These are phyloP conservation scores for Echinarachnius parma DNA, from an alignment of 53 echinoderm and acorn worm species.

Conservation along the genomic window DNA sequence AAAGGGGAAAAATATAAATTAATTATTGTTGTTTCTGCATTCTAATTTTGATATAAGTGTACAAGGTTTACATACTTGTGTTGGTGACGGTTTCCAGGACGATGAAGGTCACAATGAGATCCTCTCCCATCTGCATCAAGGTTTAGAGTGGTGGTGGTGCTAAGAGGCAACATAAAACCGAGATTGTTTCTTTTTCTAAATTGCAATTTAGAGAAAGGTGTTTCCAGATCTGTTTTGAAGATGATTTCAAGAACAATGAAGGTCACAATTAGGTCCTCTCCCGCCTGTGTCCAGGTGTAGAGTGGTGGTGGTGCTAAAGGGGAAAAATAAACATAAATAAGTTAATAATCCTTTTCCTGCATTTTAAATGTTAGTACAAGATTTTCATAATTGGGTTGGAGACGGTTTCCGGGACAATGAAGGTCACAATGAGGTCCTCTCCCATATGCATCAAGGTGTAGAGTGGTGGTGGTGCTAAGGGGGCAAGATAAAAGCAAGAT, in stretches of 20 bases:
- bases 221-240: slow-evolving; percentile 73
- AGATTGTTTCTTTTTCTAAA: too few species aligned
- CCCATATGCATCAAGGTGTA: slow-evolving; percentile 85
- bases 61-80: too few species aligned
- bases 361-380: too few species aligned
- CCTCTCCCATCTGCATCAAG: slow-evolving; percentile 84
- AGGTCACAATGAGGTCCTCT: slow-evolving; percentile 76
- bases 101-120: slow-evolving; percentile 71
- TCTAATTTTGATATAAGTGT: too few species aligned
- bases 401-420: slow-evolving; percentile 67
- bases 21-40: too few species aligned
- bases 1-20: too few species aligned
- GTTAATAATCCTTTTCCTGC: too few species aligned
- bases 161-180: too few species aligned
- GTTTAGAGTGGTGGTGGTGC: slow-evolving; percentile 53
- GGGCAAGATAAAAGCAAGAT: too few species aligned
- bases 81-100: slow-evolving; percentile 65
- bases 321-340: too few species aligned
- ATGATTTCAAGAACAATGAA: slow-evolving; percentile 72
- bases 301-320: slow-evolving; percentile 30
- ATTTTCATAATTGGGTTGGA: too few species aligned
- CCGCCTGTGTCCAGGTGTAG: slow-evolving; percentile 87
- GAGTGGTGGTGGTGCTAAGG: slow-evolving; percentile 25
- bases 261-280: slow-evolving; percentile 71
- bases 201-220: too few species aligned